Base-by-base conservation (phyloP, 35 echinoderm and acorn worm species). In the Amphiura filiformis region DNA sequence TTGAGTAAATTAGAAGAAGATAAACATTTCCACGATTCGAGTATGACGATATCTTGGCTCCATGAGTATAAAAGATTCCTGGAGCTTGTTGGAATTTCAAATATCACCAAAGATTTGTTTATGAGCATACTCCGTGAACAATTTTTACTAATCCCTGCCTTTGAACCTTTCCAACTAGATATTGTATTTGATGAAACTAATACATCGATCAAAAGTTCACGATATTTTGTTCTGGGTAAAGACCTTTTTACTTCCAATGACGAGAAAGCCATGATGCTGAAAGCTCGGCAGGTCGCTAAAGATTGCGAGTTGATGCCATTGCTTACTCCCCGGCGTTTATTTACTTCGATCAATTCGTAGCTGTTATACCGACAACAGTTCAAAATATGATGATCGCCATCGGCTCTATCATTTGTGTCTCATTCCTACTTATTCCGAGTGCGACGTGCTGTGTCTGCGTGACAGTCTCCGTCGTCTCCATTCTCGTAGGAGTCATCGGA, bases 331-430 rank as follows among this genome's bases (percentile, higher is more conserved):
- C 94, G 76, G 75, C 56, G 12, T 96, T 96, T 32, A 57, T 96
- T 33, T 85, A 89, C n/a, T 96, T 61, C 28, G 94, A 96, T 39
- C 94, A 96, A 35, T 96, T 75, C 39, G 35, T 92, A 4, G 78
- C 86, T 4, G 70, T 92, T 17, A 56, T 90, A 57, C 88, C 88
- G 20, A 90, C 75, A 57, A 91, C 93, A 0, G 20, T 91, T 0
- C 88, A 90, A 36, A 94, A 90, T 78, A 39, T 94, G 36, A 38
- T 32, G 0, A 82, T 94, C 22, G 93, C 93, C 1, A 31, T 90
- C 18, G 88, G 56, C 35, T 37, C 84, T 20, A 94, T 94, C 83
- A 56, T 94, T n/a, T 36, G 91, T 28, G 84, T 87, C 38, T 81
- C 93, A 2, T 44, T 94, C 20, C 36, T 91, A 0, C 32, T 94